Evolutionary conservation across 2,888 invertebrate species (phyloP).

Genomic region (Lycophotia porphyrea): DNA sequence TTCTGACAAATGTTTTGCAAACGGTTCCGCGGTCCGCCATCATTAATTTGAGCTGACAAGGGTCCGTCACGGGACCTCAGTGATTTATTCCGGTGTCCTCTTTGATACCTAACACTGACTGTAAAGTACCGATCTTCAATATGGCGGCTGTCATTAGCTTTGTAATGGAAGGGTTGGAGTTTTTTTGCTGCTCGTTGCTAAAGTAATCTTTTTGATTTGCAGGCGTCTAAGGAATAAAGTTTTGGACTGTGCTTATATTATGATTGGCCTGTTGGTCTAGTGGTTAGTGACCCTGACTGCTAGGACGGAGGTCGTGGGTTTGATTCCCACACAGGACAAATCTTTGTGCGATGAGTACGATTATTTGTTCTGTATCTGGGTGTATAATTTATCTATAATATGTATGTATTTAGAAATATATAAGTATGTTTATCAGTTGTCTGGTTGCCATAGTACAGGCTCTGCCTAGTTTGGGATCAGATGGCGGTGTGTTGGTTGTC

Average conservation of each 20-base stretch:
- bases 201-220: slow-evolving; percentile 7
- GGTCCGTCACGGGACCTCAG: slow-evolving; percentile 66
- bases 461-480: too few relatives aligned
- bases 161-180: slow-evolving; percentile 43
- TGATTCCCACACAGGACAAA: too few relatives aligned
- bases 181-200: slow-evolving; percentile 4
- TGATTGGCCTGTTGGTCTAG: too few relatives aligned
- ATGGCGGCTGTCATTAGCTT: slow-evolving; percentile 64
- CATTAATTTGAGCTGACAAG: slow-evolving; percentile 72
- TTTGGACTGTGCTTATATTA: not conserved
- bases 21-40: slow-evolving; percentile 57
- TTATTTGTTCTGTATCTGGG: too few relatives aligned
- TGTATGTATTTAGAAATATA: too few relatives aligned
- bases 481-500: too few relatives aligned
- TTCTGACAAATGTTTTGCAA: slow-evolving; percentile 56
- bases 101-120: slow-evolving; percentile 67
- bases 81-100: slow-evolving; percentile 70
- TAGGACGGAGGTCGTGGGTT: too few relatives aligned
- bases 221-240: not conserved
- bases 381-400: too few relatives aligned
- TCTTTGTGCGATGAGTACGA: too few relatives aligned
- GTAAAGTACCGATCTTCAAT: slow-evolving; percentile 58
- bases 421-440: too few relatives aligned
- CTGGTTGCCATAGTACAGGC: too few relatives aligned
- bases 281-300: too few relatives aligned